Evolutionary conservation across 2,888 invertebrate genomes (phyloP), one percentile per base, ranked within the genome.

Genomic region (Chrysolina americana): DNA sequence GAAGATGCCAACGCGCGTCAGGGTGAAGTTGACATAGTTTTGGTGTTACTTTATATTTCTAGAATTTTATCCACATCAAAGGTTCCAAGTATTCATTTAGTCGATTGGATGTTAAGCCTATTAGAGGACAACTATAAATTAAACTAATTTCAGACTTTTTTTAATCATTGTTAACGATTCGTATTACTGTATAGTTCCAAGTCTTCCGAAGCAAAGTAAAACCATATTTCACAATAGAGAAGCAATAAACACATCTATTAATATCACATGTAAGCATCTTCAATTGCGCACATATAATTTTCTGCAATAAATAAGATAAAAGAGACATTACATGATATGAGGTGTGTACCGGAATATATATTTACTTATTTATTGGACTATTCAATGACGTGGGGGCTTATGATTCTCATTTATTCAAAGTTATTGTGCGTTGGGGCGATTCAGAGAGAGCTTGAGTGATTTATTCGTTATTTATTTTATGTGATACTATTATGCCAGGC

Each of bases 351-450:
- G 59, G 59, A 47, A 41, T 47, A 65, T 53, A 53, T 68, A 63
- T 68, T 53, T 56, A 66, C 53, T 64, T 74, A 71, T 76, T 76
- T 76, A 73, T 76, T 70, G 64, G 65, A 56, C 72, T 65, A 76
- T 63, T 71, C 71, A 70, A 56, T 65, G 59, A 74, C 65, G 76
- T 74, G 74, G 76, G 53, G 68, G 75, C 65, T 74, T 71, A 73
- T 59, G 76, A 76, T 76, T 74, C 65, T 69, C 71, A 62, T 76
- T 76, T 74, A 76, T 70, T 71, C 62, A 71, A 76, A 74, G 73
- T 76, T 76, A 74, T 71, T 41, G 70, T 70, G n/a, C 41, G 64
- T 48, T 68, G 68, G 68, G 72, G 66, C 68, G 69, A 76, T 74
- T 72, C 71, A 19, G 48, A 63, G 50, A 68, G 59, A 53, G 44